These are phyloP conservation scores for Aleiodes alternator DNA, from an alignment of 2,888 invertebrate species.

Conservation along the genomic window DNA sequence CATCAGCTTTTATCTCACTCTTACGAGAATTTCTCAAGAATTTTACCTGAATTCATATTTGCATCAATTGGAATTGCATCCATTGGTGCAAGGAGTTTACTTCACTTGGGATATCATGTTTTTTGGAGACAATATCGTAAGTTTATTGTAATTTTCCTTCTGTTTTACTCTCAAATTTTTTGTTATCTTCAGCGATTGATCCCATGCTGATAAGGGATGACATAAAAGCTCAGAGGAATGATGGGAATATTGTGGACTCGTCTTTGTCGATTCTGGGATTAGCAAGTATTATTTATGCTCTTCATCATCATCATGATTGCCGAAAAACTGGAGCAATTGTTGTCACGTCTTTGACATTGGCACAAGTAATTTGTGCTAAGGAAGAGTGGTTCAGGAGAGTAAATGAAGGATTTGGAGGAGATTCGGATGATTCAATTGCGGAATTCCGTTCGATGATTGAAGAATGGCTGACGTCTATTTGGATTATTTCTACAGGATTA, in stretches of 20 bases:
- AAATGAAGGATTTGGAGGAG: not conserved
- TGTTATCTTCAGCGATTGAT: conserved; percentile 58
- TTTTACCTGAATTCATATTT: conserved; percentile 54
- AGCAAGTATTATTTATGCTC: conserved; percentile 55
- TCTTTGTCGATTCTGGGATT: conserved; percentile 52
- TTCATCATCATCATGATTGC: conserved; percentile 56
- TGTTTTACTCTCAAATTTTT: not conserved
- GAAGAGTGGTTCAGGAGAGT: not conserved
- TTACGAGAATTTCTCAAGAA: conserved; percentile 47
- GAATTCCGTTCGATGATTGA: not conserved
- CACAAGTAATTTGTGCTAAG: conserved; percentile 49
- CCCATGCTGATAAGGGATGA: conserved; percentile 59
- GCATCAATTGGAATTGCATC: conserved; percentile 61
- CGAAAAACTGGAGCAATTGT: conserved; percentile 53
- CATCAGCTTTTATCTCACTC: conserved; percentile 57
- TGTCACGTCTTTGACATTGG: conserved; percentile 44
- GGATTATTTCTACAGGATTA: conserved; percentile 57
- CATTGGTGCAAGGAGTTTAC: conserved; percentile 58
- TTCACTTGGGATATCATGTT: conserved; percentile 59
- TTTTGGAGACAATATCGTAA: conserved; percentile 53
- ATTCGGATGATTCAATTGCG: not conserved
- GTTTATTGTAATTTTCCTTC: conserved; percentile 28
- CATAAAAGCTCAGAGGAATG: conserved; percentile 46
- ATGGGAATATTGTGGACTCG: conserved; percentile 49
- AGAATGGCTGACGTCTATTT: conserved; percentile 47